These are phyloP conservation scores for Casuarius casuarius DNA, from an alignment of 2,113 vertebrate species.

Conservation along the genomic window DNA sequence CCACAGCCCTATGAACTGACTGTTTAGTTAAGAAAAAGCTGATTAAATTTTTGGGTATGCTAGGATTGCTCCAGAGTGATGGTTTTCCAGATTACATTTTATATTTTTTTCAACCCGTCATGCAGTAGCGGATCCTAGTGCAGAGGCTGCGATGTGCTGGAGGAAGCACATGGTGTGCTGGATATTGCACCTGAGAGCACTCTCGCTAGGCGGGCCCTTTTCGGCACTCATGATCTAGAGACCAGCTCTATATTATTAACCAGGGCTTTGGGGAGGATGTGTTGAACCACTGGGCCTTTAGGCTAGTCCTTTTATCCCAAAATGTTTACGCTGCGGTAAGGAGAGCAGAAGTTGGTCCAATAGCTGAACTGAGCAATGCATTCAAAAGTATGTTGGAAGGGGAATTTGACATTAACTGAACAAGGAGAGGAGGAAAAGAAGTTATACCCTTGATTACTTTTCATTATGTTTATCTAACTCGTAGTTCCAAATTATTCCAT, in stretches of 20 bases:
- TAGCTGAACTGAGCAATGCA: not conserved
- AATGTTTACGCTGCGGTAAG: not conserved
- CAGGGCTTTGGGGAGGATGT: not conserved
- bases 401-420: not conserved
- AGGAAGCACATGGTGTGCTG: not conserved
- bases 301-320: not conserved
- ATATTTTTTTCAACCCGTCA: not conserved
- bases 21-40: not conserved
- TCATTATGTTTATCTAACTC: slow-evolving; percentile 3
- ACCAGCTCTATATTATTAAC: not conserved
- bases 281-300: not conserved
- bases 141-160: not conserved
- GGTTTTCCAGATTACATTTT: not conserved
- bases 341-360: not conserved
- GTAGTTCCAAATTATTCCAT: not conserved
- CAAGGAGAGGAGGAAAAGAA: not conserved
- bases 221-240: not conserved
- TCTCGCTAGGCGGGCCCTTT: not conserved
- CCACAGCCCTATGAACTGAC: not conserved
- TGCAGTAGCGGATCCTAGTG: not conserved
- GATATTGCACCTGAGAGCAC: not conserved
- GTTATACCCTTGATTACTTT: not conserved
- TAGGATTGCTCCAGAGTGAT: not conserved
- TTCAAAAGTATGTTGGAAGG: not conserved
- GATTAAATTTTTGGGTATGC: not conserved